Evolutionary conservation across 53 echinoderm and acorn worm genomes (phyloP).

Genomic region (Antedon mediterranea): DNA sequence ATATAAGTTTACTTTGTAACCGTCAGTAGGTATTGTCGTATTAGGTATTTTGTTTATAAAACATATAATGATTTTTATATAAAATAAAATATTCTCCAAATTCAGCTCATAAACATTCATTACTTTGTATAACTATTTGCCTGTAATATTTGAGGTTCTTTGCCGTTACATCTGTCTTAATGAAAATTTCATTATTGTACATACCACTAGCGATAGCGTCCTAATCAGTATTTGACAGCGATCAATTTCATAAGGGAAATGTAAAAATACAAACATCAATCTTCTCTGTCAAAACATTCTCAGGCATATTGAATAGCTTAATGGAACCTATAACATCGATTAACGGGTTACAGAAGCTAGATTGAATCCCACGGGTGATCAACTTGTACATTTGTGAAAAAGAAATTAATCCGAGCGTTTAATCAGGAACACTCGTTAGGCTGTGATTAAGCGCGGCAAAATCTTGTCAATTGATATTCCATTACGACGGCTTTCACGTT

Average conservation of each 20-base stretch:
- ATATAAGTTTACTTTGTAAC: too few relatives aligned
- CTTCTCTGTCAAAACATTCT: not conserved
- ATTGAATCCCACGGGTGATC: not conserved
- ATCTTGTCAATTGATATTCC: too few relatives aligned
- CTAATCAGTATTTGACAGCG: not conserved
- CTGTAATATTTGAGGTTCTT: too few relatives aligned
- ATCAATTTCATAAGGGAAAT: not conserved
- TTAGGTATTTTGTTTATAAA: too few relatives aligned
- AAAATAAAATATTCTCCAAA: too few relatives aligned
- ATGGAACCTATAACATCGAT: not conserved
- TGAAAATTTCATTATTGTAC: too few relatives aligned
- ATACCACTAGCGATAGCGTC: not conserved
- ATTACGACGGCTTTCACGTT: too few relatives aligned
- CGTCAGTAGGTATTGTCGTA: too few relatives aligned
- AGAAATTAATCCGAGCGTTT: not conserved
- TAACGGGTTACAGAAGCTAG: not conserved
- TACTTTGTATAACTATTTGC: too few relatives aligned
- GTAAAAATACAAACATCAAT: not conserved
- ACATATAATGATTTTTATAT: too few relatives aligned
- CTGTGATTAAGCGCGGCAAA: not conserved
- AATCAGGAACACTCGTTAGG: not conserved
- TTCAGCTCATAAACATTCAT: too few relatives aligned
- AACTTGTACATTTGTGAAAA: not conserved
- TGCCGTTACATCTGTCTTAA: too few relatives aligned
- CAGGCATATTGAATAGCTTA: not conserved